These are phyloP conservation scores for Pogonocichla stellata DNA, from an alignment of 2,113 vertebrate genomes.

Conservation along the genomic window DNA sequence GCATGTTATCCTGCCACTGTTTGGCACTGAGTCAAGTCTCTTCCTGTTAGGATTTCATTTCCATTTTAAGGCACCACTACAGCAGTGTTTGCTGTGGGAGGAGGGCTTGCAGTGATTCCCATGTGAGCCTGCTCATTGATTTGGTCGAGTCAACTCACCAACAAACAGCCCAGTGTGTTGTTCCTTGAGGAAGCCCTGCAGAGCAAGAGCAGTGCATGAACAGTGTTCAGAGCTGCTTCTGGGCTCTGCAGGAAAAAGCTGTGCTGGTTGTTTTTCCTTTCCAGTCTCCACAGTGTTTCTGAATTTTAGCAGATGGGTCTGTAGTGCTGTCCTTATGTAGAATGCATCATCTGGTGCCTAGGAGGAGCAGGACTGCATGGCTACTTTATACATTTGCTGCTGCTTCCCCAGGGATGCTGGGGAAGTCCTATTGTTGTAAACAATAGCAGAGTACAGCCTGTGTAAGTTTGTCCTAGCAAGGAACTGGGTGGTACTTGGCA, in stretches of 20 bases:
- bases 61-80: background rate
- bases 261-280: background rate
- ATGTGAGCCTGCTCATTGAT: background rate
- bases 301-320: background rate
- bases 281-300: background rate
- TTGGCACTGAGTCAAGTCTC: background rate
- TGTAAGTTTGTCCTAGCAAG: background rate
- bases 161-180: background rate
- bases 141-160: background rate
- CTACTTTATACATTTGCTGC: background rate
- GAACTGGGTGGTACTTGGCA: background rate
- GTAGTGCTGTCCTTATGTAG: background rate
- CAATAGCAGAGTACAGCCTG: background rate
- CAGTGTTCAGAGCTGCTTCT: background rate
- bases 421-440: constrained; percentile 11
- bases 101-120: background rate
- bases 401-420: background rate
- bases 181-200: background rate
- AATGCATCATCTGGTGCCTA: background rate
- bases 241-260: background rate
- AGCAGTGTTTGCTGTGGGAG: background rate
- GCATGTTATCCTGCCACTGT: background rate
- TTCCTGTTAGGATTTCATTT: constrained; percentile 18
- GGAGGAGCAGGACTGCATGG: background rate
- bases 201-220: background rate